Conservation (phyloP, 2,888 invertebrate genomes). For the Tuberolachnus salignus region DNA sequence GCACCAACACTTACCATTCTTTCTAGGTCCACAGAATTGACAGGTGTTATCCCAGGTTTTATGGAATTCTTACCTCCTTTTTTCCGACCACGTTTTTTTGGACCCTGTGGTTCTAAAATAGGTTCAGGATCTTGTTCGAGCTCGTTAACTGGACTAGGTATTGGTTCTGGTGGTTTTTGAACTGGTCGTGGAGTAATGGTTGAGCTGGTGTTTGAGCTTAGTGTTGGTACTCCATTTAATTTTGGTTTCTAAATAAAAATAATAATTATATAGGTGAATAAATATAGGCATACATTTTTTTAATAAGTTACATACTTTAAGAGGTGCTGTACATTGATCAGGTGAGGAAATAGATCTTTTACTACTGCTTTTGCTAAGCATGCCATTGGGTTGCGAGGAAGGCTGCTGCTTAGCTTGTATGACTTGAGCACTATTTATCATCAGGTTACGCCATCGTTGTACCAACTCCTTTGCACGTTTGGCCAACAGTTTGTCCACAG, state of each 20-base stretch:
- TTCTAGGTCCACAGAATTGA: conserved; percentile 54
- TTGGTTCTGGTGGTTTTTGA: conserved; percentile 50
- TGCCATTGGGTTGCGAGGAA: conserved; percentile 58
- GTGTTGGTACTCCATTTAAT: conserved; percentile 49
- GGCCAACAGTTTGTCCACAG: conserved; percentile 81
- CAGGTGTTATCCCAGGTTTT: conserved; percentile 64
- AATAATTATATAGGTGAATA: neutral
- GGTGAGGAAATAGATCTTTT: conserved; percentile 54
- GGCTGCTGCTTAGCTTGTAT: conserved; percentile 44
- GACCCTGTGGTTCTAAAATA: conserved; percentile 57
- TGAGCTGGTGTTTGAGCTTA: conserved; percentile 33
- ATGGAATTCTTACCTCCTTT: conserved; percentile 64
- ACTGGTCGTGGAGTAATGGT: no score
- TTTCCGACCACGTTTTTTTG: conserved; percentile 68
- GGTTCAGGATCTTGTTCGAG: conserved; percentile 56
- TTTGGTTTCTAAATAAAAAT: conserved; percentile 46
- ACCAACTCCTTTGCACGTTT: conserved; percentile 89
- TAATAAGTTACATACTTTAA: conserved; percentile 34
- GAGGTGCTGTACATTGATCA: conserved; percentile 53
- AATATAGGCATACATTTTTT: neutral
- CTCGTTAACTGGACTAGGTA: conserved; percentile 50
- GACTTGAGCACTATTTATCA: conserved; percentile 64
- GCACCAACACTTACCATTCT: conserved; percentile 49
- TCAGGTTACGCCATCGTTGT: conserved; percentile 89
- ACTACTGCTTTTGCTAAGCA: conserved; percentile 43